These are phyloP conservation scores for Clarias pachynema DNA, from an alignment of 2,797 vertebrate genomes.

Conservation along the genomic window DNA sequence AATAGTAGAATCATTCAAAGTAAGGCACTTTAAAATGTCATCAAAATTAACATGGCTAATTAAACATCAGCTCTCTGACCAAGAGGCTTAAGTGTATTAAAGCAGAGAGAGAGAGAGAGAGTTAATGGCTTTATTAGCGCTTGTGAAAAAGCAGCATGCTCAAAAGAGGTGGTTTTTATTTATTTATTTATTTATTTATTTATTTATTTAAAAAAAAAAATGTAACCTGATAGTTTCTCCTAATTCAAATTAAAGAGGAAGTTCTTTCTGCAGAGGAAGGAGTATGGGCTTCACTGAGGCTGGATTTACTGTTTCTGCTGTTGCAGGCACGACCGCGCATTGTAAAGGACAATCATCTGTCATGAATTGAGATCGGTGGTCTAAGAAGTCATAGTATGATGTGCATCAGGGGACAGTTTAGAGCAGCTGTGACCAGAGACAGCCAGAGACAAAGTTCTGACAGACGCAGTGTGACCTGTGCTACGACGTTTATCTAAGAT, in stretches of 20 bases:
- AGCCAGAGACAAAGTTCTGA: too few species aligned
- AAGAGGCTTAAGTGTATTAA: neutral
- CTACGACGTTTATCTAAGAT: neutral
- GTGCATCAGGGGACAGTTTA: too few species aligned
- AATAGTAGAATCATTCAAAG: neutral
- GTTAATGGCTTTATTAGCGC: neutral
- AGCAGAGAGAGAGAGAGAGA: neutral
- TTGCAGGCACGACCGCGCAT: neutral
- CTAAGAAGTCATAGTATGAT: neutral
- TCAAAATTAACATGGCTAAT: neutral
- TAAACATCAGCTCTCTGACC: neutral
- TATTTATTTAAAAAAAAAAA: too few species aligned
- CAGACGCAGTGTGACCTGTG: neutral
- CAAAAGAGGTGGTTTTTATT: neutral
- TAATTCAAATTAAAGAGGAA: neutral
- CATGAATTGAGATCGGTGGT: neutral
- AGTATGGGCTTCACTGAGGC: too few species aligned
- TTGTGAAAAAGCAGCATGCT: neutral
- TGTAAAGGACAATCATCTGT: neutral
- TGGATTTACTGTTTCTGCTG: neutral
- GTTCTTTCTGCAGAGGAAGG: neutral
- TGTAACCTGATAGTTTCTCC: neutral
- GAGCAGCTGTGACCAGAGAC: too few species aligned
- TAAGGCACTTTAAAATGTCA: neutral
- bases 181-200: too few species aligned